phyloP scores from a whole-genome alignment of 2,888 invertebrate genomes.

The Cataglyphis albicans region DNA sequence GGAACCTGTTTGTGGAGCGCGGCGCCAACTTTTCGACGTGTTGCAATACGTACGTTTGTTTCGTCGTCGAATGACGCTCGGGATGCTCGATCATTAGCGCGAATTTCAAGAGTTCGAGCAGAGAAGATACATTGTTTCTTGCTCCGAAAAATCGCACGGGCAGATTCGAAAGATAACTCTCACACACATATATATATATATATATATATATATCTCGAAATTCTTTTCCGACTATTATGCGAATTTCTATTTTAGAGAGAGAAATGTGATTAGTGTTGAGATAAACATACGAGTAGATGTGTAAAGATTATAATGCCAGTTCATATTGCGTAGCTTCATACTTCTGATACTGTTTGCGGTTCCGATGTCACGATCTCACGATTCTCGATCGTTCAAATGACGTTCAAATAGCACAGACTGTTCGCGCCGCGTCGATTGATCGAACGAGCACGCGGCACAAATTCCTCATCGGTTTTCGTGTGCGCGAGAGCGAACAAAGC shows the following conservation, averaged over 20 bases:
- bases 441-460: constrained; percentile 20
- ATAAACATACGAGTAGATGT: constrained; percentile 8
- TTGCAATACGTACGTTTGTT: constrained; percentile 36
- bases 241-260: not conserved
- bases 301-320: constrained; percentile 21
- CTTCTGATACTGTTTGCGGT: constrained; percentile 19
- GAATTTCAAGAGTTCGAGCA: constrained; percentile 22
- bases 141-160: constrained; percentile 42
- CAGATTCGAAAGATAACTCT: constrained; percentile 28
- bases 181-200: not conserved
- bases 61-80: constrained; percentile 57
- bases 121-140: constrained; percentile 47
- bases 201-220: not conserved
- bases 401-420: not conserved
- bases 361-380: constrained; percentile 6
- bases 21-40: constrained; percentile 61
- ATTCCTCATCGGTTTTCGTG: constrained; percentile 22
- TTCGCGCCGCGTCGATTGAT: constrained; percentile 28
- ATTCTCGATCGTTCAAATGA: not conserved
- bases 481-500: constrained; percentile 1
- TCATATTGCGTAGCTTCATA: constrained; percentile 24
- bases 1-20: constrained; percentile 75
- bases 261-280: constrained; percentile 29
- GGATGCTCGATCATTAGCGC: constrained; percentile 50
- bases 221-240: constrained; percentile 35